Conservation (phyloP, 2,888 invertebrate genomes). For the Ichneumoninae sp. region DNA sequence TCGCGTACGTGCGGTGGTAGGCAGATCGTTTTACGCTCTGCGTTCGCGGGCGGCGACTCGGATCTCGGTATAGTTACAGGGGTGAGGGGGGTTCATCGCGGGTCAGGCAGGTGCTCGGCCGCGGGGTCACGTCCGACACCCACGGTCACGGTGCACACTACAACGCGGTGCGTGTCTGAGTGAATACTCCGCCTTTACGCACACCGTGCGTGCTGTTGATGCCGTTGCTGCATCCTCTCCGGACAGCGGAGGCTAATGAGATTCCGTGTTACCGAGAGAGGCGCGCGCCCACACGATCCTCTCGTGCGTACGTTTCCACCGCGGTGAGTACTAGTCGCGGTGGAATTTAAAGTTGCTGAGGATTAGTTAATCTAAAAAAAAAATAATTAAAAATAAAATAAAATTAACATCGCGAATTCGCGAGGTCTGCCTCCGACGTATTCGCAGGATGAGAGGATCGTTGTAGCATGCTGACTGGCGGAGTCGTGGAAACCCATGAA, state of each 20-base stretch:
- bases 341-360: slow-evolving; percentile 48
- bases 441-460: neutral
- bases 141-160: slow-evolving; percentile 70
- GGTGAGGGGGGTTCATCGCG: slow-evolving; percentile 68
- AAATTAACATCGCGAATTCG: neutral
- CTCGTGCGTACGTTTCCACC: slow-evolving; percentile 17
- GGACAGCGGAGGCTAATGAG: slow-evolving; percentile 73
- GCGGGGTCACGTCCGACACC: slow-evolving; percentile 77
- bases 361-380: slow-evolving; percentile 46
- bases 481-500: slow-evolving; percentile 31
- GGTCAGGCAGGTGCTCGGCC: slow-evolving; percentile 82
- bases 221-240: slow-evolving; percentile 43
- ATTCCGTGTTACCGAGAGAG: slow-evolving; percentile 70
- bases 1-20: slow-evolving; percentile 74
- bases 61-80: slow-evolving; percentile 67
- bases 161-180: slow-evolving; percentile 44
- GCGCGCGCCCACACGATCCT: slow-evolving; percentile 67
- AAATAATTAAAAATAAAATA: neutral
- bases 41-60: slow-evolving; percentile 14
- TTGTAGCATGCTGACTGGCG: slow-evolving; percentile 11
- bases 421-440: slow-evolving; percentile 11
- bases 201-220: slow-evolving; percentile 45
- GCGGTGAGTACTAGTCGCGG: slow-evolving; percentile 10
- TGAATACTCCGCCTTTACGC: slow-evolving; percentile 64
- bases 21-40: slow-evolving; percentile 49